Conservation (phyloP, 1,140 invertebrate species). For the Papilio aristodemus region DNA sequence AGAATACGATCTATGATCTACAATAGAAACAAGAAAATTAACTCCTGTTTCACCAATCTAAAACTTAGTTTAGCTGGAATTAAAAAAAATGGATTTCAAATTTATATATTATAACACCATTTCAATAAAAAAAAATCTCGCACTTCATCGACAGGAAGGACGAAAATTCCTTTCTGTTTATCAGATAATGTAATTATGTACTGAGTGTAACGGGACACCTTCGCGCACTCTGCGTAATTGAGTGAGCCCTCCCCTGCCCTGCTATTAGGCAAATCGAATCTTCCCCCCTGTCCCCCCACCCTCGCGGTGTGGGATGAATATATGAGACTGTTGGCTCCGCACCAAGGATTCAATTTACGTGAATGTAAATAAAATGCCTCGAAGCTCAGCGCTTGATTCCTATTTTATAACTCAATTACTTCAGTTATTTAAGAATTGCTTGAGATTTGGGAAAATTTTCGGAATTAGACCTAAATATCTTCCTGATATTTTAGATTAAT, state of each 20-base stretch:
- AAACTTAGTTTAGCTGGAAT: too few species aligned
- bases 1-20: too few species aligned
- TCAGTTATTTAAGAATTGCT: constrained; percentile 10
- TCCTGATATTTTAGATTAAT: neutral
- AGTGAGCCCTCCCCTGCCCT: constrained; percentile 65
- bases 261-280: constrained; percentile 79
- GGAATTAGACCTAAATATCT: neutral
- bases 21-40: too few species aligned
- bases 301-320: constrained; percentile 48
- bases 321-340: constrained; percentile 63
- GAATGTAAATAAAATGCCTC: constrained; percentile 73
- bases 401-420: constrained; percentile 46
- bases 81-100: too few species aligned
- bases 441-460: neutral
- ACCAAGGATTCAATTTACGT: constrained; percentile 74
- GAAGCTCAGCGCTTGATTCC: constrained; percentile 38
- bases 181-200: constrained; percentile 79
- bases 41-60: too few species aligned
- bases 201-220: constrained; percentile 73
- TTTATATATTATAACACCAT: too few species aligned
- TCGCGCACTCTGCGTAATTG: constrained; percentile 74
- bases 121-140: neutral
- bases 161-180: constrained; percentile 51
- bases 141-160: constrained; percentile 11
- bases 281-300: constrained; percentile 45